Conservation (phyloP, 2,888 invertebrate genomes). For the Trichopria drosophilae region DNA sequence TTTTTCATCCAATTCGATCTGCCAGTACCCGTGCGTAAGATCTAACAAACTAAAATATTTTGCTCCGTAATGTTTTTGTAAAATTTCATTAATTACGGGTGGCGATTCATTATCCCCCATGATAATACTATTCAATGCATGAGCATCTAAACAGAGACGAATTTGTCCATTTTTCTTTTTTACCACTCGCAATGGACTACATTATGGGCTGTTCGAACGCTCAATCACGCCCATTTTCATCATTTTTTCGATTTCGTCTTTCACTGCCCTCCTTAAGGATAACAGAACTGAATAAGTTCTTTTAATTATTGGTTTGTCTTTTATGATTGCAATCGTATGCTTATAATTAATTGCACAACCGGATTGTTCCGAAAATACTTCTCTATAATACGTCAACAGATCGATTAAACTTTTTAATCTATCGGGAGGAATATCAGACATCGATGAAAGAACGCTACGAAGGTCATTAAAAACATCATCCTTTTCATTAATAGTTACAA, state of each 20-base stretch:
- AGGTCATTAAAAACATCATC: too few species aligned
- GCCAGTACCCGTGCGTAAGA: constrained; percentile 36
- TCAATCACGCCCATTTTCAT: constrained; percentile 40
- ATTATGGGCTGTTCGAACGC: constrained; percentile 37
- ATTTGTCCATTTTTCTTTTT: constrained; percentile 39
- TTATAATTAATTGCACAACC: constrained; percentile 29
- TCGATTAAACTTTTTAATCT: too few species aligned
- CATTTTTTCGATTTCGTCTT: constrained; percentile 39
- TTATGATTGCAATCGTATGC: constrained; percentile 35
- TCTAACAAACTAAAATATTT: constrained; percentile 32
- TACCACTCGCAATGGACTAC: constrained; percentile 42
- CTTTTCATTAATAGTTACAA: too few species aligned
- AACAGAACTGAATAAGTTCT: constrained; percentile 38
- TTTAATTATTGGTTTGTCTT: constrained; percentile 34
- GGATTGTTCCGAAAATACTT: constrained; percentile 27
- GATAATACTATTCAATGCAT: constrained; percentile 41
- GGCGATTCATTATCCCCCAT: constrained; percentile 39
- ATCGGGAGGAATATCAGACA: too few species aligned
- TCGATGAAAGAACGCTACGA: too few species aligned
- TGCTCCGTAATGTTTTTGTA: constrained; percentile 27
- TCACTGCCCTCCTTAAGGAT: constrained; percentile 36
- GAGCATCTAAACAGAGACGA: constrained; percentile 40
- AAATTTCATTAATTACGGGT: constrained; percentile 28
- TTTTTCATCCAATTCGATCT: constrained; percentile 17
- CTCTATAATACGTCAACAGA: not conserved